Evolutionary conservation across 1,140 invertebrate genomes (phyloP).

Genomic region (Drosophila arawakana): DNA sequence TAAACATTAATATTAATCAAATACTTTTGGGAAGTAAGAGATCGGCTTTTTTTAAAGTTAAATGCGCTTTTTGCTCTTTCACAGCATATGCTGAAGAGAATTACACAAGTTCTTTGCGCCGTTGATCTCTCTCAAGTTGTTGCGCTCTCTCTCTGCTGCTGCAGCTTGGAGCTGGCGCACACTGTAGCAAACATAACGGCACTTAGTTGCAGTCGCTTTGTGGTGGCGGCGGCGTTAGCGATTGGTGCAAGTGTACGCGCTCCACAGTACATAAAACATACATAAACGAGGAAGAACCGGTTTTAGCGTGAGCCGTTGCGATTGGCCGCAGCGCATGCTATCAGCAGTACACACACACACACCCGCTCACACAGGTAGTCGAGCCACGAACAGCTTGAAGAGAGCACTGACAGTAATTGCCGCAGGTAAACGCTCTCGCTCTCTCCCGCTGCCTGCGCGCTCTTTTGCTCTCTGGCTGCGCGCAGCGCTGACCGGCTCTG

Average conservation of each 20-base stretch:
- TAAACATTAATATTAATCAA: no score
- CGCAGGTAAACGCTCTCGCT: conserved; percentile 26
- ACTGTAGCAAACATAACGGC: conserved; percentile 71
- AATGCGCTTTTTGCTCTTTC: no score
- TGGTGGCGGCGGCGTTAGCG: conserved; percentile 43
- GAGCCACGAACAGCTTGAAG: neutral
- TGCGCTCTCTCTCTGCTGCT: neutral
- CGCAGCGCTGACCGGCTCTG: conserved; percentile 31
- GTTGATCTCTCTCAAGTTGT: neutral
- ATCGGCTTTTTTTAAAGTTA: no score
- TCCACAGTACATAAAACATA: conserved; percentile 62
- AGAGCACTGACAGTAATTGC: conserved; percentile 5
- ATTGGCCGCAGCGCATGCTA: conserved; percentile 54
- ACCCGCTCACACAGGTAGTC: conserved; percentile 17
- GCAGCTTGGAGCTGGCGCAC: conserved; percentile 31
- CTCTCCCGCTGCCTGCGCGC: conserved; percentile 16
- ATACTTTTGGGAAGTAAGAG: no score
- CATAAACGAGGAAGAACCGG: conserved; percentile 61
- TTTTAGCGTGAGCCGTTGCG: conserved; percentile 49
- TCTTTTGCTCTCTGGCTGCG: conserved; percentile 21
- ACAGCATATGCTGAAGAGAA: neutral
- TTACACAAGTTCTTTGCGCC: neutral
- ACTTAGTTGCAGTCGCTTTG: conserved; percentile 36
- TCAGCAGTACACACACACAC: conserved; percentile 7
- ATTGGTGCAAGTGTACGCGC: conserved; percentile 80